A percentile compares a stretch with the other conserved stretches of the same genome.
Evolutionary conservation across 1,140 invertebrate species (phyloP).

Genomic region (Drosophila kanapiae): DNA sequence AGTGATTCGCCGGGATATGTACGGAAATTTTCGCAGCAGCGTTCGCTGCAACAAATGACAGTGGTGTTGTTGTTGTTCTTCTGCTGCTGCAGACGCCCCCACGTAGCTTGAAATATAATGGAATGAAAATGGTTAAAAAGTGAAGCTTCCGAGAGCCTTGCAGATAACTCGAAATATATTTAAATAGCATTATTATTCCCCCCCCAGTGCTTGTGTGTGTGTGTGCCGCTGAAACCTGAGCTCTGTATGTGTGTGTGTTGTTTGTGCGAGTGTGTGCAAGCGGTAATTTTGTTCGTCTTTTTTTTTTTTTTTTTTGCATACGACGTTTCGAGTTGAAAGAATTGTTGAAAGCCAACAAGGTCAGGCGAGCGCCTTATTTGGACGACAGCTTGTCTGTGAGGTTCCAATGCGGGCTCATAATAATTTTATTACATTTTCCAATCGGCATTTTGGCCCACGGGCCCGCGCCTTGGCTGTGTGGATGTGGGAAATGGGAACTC

Average conservation of each 20-base stretch:
- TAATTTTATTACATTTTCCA: slow-evolving; percentile 73
- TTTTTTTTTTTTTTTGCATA: slow-evolving; percentile 69
- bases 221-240: slow-evolving; percentile 72
- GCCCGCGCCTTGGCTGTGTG: slow-evolving; percentile 40
- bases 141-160: slow-evolving; percentile 37
- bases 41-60: slow-evolving; percentile 7
- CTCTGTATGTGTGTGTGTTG: slow-evolving; percentile 53
- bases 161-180: slow-evolving; percentile 53
- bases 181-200: slow-evolving; percentile 29
- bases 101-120: slow-evolving; percentile 60
- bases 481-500: slow-evolving; percentile 58
- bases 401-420: slow-evolving; percentile 64
- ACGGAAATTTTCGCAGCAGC: neutral
- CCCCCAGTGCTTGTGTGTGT: slow-evolving; percentile 7
- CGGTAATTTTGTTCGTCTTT: slow-evolving; percentile 50
- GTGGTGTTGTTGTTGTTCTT: slow-evolving; percentile 21
- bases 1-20: slow-evolving; percentile 37
- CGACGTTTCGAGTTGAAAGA: slow-evolving; percentile 72
- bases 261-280: slow-evolving; percentile 40
- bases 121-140: slow-evolving; percentile 38
- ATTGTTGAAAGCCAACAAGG: slow-evolving; percentile 79
- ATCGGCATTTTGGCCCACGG: slow-evolving; percentile 42
- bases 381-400: slow-evolving; percentile 15
- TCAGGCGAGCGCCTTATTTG: slow-evolving; percentile 73
- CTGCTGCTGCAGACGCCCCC: slow-evolving; percentile 60